These are phyloP conservation scores for Synergus japonicus DNA, from an alignment of 2,888 invertebrate genomes.

Conservation along the genomic window DNA sequence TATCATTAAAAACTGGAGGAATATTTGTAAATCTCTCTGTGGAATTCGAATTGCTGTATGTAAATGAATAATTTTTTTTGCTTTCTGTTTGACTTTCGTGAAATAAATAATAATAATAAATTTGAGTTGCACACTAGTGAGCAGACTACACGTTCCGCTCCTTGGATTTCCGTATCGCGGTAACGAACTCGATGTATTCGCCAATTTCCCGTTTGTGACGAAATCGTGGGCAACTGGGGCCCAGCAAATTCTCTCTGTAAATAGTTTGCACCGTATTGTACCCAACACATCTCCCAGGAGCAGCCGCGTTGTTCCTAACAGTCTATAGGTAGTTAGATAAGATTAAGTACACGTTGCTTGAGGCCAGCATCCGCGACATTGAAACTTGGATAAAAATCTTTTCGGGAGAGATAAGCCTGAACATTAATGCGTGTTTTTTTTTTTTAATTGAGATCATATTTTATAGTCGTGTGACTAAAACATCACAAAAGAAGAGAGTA, in stretches of 20 bases:
- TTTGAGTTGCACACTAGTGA: background rate
- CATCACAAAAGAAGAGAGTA: background rate
- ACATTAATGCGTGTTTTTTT: background rate
- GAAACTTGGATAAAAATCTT: constrained; percentile 34
- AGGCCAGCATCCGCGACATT: constrained; percentile 44
- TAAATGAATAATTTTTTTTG: background rate
- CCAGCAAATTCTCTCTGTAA: constrained; percentile 63
- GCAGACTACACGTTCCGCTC: background rate
- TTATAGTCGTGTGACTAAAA: background rate
- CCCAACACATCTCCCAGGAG: constrained; percentile 61
- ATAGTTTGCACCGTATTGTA: constrained; percentile 65
- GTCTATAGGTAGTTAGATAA: constrained; percentile 56
- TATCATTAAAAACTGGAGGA: background rate
- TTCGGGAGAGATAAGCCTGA: background rate
- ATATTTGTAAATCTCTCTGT: background rate
- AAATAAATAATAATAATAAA: background rate
- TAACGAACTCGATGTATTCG: constrained; percentile 19
- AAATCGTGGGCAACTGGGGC: constrained; percentile 64
- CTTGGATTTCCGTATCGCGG: constrained; percentile 31
- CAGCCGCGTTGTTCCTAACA: constrained; percentile 63
- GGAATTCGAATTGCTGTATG: background rate
- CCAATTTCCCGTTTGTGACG: constrained; percentile 49
- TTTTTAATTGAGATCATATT: background rate
- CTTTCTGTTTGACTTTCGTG: background rate
- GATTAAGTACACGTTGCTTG: constrained; percentile 53